Evolutionary conservation across 2,888 invertebrate species (phyloP), one percentile per base, ranked within the genome.

Genomic region (Blera fallax): DNA sequence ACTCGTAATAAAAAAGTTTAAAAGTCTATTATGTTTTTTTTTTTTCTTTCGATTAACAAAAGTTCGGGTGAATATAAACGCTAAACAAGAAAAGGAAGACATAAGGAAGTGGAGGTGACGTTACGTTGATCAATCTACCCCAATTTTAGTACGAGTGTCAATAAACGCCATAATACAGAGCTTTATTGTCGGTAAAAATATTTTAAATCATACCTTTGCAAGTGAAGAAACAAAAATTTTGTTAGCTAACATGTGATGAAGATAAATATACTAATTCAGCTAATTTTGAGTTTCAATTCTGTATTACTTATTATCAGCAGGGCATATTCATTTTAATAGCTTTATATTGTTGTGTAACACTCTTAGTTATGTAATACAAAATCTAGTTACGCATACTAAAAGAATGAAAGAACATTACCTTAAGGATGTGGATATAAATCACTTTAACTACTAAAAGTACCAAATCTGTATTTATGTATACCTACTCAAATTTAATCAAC

Each of bases 41-140:
- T 14, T 14, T 14, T 40, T 3, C 6, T 14, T 14, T 40, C 5
- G 5, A 14, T 5, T 40, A 40, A 14, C n/a, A 40, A 40, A 40
- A 40, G 6, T 14, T 40, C 5, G 5, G 40, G 6, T 37, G 11
- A 14, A n/a, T 50, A 24, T 7, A 87, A 89, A 87, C 88, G 88
- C 89, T 89, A 89, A 89, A 89, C 3, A 18, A 34, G 32, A 56
- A 27, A 43, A 6, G 18, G 14, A 24, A 43, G n/a, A 62, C 14
- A 18, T 43, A 43, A 65, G 37, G 50, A 50, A 65, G 34, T 27
- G 7, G 1, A 45, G 3, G 18, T 45, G 45, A 18, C 45, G 18
- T 8, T 21, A 45, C 45, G n/a, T 48, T 48, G 34, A 34, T 37
- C 56, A 37, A 37, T 32, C 56, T 14, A 14, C 56, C 34, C 32